Conservation (phyloP, 2,888 invertebrate genomes). For the Celastrina argiolus region DNA sequence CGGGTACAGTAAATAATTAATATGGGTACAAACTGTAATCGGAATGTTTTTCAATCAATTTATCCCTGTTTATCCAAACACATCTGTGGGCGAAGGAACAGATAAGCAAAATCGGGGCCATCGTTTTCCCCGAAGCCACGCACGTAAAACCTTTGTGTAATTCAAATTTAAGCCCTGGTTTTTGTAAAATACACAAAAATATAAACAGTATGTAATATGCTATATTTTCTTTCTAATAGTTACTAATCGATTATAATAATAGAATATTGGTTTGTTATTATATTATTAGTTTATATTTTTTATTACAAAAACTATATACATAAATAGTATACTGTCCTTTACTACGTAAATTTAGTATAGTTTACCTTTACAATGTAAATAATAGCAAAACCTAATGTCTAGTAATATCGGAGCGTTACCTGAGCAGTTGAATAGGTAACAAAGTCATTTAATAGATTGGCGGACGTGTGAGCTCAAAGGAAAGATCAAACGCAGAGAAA, state of each 20-base stretch:
- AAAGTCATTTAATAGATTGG: neutral
- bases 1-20: slow-evolving; percentile 13
- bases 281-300: no score
- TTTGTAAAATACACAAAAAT: neutral
- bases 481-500: neutral
- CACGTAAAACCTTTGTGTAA: slow-evolving; percentile 65
- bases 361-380: slow-evolving; percentile 39
- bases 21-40: slow-evolving; percentile 37
- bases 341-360: no score
- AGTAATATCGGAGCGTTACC: neutral
- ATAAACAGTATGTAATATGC: neutral
- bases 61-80: slow-evolving; percentile 50
- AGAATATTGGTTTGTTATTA: no score
- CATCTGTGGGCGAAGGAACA: slow-evolving; percentile 50
- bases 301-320: no score
- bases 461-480: neutral
- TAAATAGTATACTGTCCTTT: no score
- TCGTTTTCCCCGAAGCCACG: slow-evolving; percentile 44
- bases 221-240: no score
- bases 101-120: slow-evolving; percentile 51
- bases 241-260: no score
- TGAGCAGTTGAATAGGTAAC: slow-evolving; percentile 15
- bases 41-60: slow-evolving; percentile 60
- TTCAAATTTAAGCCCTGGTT: slow-evolving; percentile 41
- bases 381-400: slow-evolving; percentile 28